Conservation (phyloP, 2,113 vertebrate genomes). For the Hypanus sabinus region DNA sequence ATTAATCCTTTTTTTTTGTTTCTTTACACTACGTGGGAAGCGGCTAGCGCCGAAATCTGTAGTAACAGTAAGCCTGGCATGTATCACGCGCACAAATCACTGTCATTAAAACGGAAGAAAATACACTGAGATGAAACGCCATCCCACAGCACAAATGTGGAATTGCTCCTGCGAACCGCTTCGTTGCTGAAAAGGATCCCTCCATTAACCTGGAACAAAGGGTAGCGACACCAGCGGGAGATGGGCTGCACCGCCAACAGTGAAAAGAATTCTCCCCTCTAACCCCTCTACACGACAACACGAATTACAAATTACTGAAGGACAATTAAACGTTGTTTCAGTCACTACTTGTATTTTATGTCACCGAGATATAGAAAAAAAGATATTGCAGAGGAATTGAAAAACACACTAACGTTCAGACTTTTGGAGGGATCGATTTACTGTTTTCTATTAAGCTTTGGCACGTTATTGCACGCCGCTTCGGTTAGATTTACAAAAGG, state of each 20-base stretch:
- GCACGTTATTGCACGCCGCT: background rate
- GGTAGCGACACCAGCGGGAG: background rate
- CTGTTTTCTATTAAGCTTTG: background rate
- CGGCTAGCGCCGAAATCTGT: background rate
- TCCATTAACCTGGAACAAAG: constrained; percentile 18
- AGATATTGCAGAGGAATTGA: background rate
- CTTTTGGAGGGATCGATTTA: background rate
- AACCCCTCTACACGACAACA: background rate
- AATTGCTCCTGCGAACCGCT: background rate
- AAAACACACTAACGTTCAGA: background rate
- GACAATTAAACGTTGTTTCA: background rate
- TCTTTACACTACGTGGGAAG: too few relatives aligned
- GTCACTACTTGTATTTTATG: too few relatives aligned
- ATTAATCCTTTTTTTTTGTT: too few relatives aligned
- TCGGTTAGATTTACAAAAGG: background rate
- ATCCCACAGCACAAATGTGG: background rate
- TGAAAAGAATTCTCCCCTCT: background rate
- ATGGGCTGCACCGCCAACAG: background rate
- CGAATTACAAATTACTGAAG: background rate
- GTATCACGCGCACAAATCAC: background rate
- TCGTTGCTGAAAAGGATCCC: background rate
- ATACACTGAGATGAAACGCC: background rate
- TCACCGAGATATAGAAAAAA: background rate
- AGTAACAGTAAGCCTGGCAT: background rate
- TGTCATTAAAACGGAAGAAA: too few relatives aligned